Evolutionary conservation across 1,140 invertebrate genomes (phyloP), one percentile per base, ranked within the genome.

Genomic region (honey bee (Apis mellifera)): DNA sequence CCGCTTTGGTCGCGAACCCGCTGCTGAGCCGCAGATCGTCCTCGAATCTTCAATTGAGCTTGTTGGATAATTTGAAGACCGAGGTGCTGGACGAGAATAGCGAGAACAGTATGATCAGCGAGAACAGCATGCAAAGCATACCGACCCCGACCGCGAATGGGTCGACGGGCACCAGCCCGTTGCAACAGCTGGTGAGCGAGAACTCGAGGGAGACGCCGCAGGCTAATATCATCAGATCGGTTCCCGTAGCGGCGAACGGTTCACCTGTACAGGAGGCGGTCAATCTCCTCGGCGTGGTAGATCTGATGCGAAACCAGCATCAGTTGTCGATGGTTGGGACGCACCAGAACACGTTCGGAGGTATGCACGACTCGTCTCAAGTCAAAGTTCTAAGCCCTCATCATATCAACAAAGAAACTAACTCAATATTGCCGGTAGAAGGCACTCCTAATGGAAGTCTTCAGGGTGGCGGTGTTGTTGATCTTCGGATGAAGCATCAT

Each of bases 1-100:
- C 93, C 9, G 87, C 90, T 13, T 78, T 94, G 52, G 90, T 92
- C 12, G 86, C 91, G 2, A 94, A 92, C 73, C 83, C 92, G 9
- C 84, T 94, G 26, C 70, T 93, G 0, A 90, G 87, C 19, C 84
- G 92, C 50, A 88, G 92, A 60, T 90, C 93, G 0, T 93, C 94
- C 8, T 92, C 90, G n/a, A 93, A 90, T 42, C 90, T 94, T 72
- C 93, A 94, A 68, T 59, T 94, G n/a, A 94, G 94, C 12, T 85
- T 94, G 32, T 92, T 93, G 0, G 94, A 94, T 59, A 93, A 92
- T 77, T 91, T 97, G 26, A 97, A 97, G 90, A 96, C 96, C 60
- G 96, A 97, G 92, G 93, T 96, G 4, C 90, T 96, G 2, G 96
- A 97, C 88, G 96, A 97, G 80, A 96, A 95, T 80, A 96, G 96